Percentiles rank a stretch among this genome's conserved stretches.
Evolutionary conservation across 2,797 vertebrate genomes (phyloP).

Genomic region (Paratrypauchen microcephalus): DNA sequence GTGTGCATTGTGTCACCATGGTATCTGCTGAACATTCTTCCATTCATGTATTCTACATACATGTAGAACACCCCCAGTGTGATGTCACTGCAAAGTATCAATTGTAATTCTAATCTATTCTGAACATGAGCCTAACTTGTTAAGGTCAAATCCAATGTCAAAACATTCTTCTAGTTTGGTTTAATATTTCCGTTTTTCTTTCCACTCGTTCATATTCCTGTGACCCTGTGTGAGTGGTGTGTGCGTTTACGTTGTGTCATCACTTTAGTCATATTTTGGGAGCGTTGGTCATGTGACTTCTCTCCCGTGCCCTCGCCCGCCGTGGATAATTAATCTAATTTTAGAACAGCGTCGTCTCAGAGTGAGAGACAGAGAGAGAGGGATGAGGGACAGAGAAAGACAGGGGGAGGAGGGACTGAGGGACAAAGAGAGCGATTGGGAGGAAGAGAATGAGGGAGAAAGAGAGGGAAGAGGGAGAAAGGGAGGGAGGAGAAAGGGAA

Average conservation of each 20-base stretch:
- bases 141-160: not conserved
- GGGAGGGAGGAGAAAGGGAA: too few species aligned
- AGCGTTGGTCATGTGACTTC: constrained; percentile 37
- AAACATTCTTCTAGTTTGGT: not conserved
- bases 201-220: not conserved
- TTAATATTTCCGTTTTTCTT: too few species aligned
- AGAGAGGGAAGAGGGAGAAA: too few species aligned
- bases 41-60: too few species aligned
- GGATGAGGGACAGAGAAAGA: constrained; percentile 10
- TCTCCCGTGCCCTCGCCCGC: constrained; percentile 35
- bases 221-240: not conserved
- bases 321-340: constrained; percentile 70
- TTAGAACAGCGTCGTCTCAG: constrained; percentile 48
- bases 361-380: constrained; percentile 20
- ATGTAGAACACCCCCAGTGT: too few species aligned
- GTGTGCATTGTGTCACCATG: too few species aligned
- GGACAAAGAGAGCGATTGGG: not conserved
- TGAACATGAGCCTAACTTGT: too few species aligned
- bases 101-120: too few species aligned
- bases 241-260: not conserved
- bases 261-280: constrained; percentile 11
- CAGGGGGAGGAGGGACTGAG: not conserved
- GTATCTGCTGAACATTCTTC: too few species aligned
- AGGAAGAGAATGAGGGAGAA: too few species aligned
- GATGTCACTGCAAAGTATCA: too few species aligned